These are phyloP conservation scores for Monodelphis domestica DNA, from an alignment of 2,797 vertebrate genomes.

Conservation along the genomic window DNA sequence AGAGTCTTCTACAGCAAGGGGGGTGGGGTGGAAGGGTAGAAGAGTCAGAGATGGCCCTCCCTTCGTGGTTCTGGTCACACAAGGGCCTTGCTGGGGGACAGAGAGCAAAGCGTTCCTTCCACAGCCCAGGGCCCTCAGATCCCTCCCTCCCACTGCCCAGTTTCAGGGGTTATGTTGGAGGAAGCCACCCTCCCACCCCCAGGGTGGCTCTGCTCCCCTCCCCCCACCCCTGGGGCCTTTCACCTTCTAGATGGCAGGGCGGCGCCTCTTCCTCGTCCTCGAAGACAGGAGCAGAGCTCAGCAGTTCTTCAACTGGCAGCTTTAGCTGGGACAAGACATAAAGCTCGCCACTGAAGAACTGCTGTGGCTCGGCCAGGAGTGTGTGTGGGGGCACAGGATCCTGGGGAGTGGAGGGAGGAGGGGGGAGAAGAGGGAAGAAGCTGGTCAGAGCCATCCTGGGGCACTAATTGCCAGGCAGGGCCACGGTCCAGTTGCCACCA, in stretches of 20 bases:
- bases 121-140: too few relatives aligned
- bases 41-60: conserved; percentile 45
- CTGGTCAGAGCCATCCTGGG: conserved; percentile 59
- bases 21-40: conserved; percentile 20
- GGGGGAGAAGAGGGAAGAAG: conserved; percentile 57
- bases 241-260: conserved; percentile 70
- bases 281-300: conserved; percentile 94
- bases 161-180: conserved; percentile 1
- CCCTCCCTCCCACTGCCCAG: conserved; percentile 48
- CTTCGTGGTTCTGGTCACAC: conserved; percentile 12
- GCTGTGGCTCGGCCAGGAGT: conserved; percentile 95
- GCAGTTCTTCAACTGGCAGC: conserved; percentile 99
- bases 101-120: too few relatives aligned
- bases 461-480: conserved; percentile 38
- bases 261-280: conserved; percentile 68
- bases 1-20: background rate
- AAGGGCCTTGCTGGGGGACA: too few relatives aligned
- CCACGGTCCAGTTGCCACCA: conserved; percentile 14
- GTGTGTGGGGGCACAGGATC: conserved; percentile 48
- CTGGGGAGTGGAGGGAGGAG: conserved; percentile 53
- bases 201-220: conserved; percentile 17
- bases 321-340: conserved; percentile 99
- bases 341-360: conserved; percentile 99
- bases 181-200: conserved; percentile 35
- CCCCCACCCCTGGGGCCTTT: conserved; percentile 62